Evolutionary conservation across 2,888 invertebrate species (phyloP), one percentile per base, ranked within the genome.

Genomic region (Conus canariensis): DNA sequence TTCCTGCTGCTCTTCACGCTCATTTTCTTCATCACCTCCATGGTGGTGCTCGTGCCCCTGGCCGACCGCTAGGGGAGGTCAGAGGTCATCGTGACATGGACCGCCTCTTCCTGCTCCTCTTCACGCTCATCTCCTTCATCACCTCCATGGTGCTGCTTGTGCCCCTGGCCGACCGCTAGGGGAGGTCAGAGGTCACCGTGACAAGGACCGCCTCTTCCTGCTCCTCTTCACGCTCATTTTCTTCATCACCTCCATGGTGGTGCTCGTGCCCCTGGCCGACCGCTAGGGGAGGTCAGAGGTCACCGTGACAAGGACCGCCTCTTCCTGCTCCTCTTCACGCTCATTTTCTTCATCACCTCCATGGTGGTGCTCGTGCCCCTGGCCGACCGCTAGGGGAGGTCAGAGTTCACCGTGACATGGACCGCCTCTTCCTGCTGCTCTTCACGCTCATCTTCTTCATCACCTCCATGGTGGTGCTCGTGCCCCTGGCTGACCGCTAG

Each of bases 381-480:
- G 19, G 74, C 87, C n/a, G 10, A 87, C 8, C 30, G 25, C 14
- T 10, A 74, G 1, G n/a, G n/a, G n/a, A n/a, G n/a, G n/a, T n/a
- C n/a, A n/a, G 30, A 2, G 64, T 0, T 14, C 64, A 64, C 16
- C 3, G 64, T 3, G 30, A 30, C 30, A 30, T 95, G 82, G 95
- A 95, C 90, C 91, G 95, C 12, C 85, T 95, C 74, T 94, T 95
- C 90, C 91, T 95, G n/a, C 93, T 93, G 87, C 91, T 94, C 60
- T 95, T 94, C 91, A 92, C 93, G 12, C 90, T 94, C 12, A 93
- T 94, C 10, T 94, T 94, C 85, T 70, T 94, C 6, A 90, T 94
- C 60, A 94, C 94, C 30, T 94, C 94, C 10, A 90, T 94, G 22
- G 98, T 98, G 56, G 98, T 98, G 93, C 98, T 98, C 25, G 88